Conservation (phyloP, 2,113 vertebrate species). For the Mesoclemmys tuberculata region DNA sequence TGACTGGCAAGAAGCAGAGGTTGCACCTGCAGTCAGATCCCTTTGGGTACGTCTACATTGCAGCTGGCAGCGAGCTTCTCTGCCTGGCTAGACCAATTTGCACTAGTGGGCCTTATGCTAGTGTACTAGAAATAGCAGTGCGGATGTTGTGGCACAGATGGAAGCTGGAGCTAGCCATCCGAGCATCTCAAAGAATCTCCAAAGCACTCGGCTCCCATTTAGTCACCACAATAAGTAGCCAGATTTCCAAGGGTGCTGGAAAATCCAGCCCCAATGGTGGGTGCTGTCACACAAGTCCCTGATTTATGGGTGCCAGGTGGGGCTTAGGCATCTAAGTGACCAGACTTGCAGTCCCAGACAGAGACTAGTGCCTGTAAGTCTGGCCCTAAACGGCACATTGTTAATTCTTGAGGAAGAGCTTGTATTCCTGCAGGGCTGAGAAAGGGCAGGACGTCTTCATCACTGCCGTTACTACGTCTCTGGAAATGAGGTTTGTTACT, state of each 20-base stretch:
- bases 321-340: background rate
- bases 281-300: too few relatives aligned
- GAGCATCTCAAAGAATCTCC: rapidly evolving
- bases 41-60: too few relatives aligned
- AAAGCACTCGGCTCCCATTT: background rate
- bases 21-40: background rate
- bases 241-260: background rate
- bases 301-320: background rate
- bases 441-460: background rate
- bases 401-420: background rate
- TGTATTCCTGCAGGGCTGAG: background rate
- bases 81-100: too few relatives aligned
- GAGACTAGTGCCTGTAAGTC: background rate
- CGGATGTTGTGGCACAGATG: rapidly evolving
- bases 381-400: background rate
- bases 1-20: background rate
- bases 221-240: background rate
- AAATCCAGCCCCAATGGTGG: background rate
- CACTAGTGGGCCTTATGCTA: too few relatives aligned
- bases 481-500: background rate
- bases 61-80: too few relatives aligned
- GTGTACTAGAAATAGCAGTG: too few relatives aligned
- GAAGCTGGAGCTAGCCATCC: background rate
- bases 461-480: background rate
- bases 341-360: background rate